A percentile compares a stretch with the other conserved stretches of the same genome.
Conservation (phyloP, 2,113 vertebrate genomes). For the Neotoma lepida region DNA sequence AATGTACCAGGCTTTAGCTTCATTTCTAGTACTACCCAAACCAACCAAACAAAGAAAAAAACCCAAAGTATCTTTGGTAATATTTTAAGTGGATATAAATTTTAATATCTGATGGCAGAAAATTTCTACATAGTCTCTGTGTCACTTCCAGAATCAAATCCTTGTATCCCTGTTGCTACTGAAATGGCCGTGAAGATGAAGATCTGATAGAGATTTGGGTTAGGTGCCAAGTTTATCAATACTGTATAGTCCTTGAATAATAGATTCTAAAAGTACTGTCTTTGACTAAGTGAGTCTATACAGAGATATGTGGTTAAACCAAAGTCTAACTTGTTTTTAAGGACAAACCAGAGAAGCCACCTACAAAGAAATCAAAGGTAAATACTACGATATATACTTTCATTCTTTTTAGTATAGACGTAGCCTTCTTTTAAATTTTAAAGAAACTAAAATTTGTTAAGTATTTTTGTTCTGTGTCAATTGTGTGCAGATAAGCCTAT, state of each 20-base stretch:
- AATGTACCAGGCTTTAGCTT: neutral
- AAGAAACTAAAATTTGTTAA: neutral
- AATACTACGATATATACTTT: neutral
- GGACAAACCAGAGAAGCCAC: slow-evolving; percentile 79
- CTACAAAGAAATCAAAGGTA: slow-evolving; percentile 80
- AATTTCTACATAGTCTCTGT: neutral
- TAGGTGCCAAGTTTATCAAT: neutral
- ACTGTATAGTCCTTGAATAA: neutral
- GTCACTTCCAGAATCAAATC: neutral
- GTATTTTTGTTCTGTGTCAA: neutral
- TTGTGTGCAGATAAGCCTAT: too few relatives aligned
- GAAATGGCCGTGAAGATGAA: neutral
- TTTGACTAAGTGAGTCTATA: neutral
- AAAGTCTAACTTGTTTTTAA: slow-evolving; percentile 69
- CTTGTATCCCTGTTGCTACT: neutral
- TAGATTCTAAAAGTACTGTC: neutral
- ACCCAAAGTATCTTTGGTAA: too few relatives aligned
- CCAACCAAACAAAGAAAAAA: too few relatives aligned
- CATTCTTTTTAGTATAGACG: neutral
- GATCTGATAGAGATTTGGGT: neutral
- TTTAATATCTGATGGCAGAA: neutral
- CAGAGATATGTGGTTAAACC: slow-evolving; percentile 14
- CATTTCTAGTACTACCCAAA: neutral
- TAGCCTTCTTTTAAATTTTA: slow-evolving; percentile 17
- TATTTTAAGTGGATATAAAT: neutral